Base-by-base conservation (phyloP, 2,113 vertebrate genomes). In the Oreocharis arfaki region DNA sequence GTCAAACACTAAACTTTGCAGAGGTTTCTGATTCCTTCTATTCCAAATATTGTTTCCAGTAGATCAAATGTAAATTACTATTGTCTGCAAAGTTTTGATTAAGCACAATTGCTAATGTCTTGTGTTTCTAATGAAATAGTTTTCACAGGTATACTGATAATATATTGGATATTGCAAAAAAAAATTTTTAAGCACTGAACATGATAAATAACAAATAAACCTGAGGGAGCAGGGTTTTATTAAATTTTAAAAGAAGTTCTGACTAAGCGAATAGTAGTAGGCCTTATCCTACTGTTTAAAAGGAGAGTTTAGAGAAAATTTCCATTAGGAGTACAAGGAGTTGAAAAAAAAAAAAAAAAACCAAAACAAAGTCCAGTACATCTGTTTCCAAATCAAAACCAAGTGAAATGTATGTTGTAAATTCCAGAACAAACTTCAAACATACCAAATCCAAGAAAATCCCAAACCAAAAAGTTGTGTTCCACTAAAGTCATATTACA, bases 361-460 rank as follows among this genome's bases (percentile, higher is more conserved):
- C 20, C 3, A 32, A 68, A 76, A 68, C n/a, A n/a, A n/a, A n/a
- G n/a, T 24, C 33, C 12, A 65, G 28, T 46, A 44, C 21, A 57
- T 61, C 61, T 68, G 74, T 85, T 94, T 70, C 32, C 47, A 92
- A 94, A 91, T 81, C 37, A 73, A 94, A 96, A 77, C 30, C 50
- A 91, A 70, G 28, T 16, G 10, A 86, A 80, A 84, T 2, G 1
- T 49, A 71, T 9, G 7, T 39, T 88, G 30, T 52, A 81, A 88
- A 94, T 90, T 88, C 68, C 73, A 85, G 59, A 63, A 56, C 11
- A 85, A 87, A 65, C 53, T 85, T 74, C 57, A 83, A 85, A 55
- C 24, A 46, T 27, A 79, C 3, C 20, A 64, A 83, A 85, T 55
- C 26, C 33, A 53, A 85, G 46, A 87, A 76, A 63, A 39, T 12